Conservation (phyloP, 1,140 invertebrate species). For the Temnothorax longispinosus region DNA sequence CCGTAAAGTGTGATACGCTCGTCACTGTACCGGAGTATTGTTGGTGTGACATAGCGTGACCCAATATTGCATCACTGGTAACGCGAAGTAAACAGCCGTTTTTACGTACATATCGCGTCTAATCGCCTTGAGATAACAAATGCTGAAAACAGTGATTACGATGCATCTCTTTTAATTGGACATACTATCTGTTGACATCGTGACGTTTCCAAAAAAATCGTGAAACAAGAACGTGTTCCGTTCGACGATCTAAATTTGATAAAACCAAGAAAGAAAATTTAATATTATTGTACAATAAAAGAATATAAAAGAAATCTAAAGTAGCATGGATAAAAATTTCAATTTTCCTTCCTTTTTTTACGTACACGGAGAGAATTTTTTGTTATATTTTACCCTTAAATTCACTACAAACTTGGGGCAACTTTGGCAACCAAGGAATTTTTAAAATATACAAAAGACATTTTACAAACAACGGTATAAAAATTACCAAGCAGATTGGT, state of each 20-base stretch:
- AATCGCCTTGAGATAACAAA: slow-evolving; percentile 59
- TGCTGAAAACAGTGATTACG: slow-evolving; percentile 61
- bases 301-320: neutral
- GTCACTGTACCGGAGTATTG: slow-evolving; percentile 25
- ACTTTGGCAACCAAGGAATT: too few relatives aligned
- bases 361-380: too few relatives aligned
- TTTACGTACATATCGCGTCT: slow-evolving; percentile 47
- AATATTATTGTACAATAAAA: neutral
- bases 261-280: neutral
- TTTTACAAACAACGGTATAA: too few relatives aligned
- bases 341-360: neutral
- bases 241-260: neutral
- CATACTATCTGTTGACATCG: slow-evolving; percentile 3
- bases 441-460: too few relatives aligned
- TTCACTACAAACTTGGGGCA: too few relatives aligned
- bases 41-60: slow-evolving; percentile 41
- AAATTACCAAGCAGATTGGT: too few relatives aligned
- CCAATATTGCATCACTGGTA: slow-evolving; percentile 60
- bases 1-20: slow-evolving; percentile 8
- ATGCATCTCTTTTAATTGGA: slow-evolving; percentile 9
- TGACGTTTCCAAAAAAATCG: slow-evolving; percentile 19
- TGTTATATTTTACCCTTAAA: too few relatives aligned
- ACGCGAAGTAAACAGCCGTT: slow-evolving; percentile 63
- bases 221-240: neutral
- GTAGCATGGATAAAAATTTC: neutral